Evolutionary conservation across 2,888 invertebrate species (phyloP).

Genomic region (Lamproptera curius): DNA sequence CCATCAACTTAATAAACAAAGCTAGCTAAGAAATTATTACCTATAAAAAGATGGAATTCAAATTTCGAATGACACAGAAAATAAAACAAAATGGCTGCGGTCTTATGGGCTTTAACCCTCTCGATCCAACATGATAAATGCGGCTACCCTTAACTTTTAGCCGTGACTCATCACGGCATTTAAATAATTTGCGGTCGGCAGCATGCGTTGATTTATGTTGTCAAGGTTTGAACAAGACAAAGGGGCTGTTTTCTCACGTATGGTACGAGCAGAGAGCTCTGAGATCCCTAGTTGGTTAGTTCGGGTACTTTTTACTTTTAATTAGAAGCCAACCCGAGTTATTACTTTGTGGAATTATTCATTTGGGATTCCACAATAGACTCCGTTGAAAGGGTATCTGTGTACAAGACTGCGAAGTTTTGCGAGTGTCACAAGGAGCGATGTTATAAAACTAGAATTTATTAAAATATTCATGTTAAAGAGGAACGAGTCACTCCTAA

Average conservation of each 20-base stretch:
- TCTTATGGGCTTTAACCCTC: slow-evolving; percentile 69
- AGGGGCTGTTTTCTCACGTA: slow-evolving; percentile 31
- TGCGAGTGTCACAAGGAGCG: not conserved
- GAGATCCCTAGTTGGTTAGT: slow-evolving; percentile 2
- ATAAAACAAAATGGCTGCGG: slow-evolving; percentile 54
- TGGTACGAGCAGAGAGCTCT: slow-evolving; percentile 34
- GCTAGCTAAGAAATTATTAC: too few relatives aligned
- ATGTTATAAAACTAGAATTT: slow-evolving; percentile 1
- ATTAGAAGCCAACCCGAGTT: slow-evolving; percentile 6
- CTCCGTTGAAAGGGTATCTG: slow-evolving; percentile 14
- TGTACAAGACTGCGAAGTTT: slow-evolving; percentile 12
- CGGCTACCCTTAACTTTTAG: slow-evolving; percentile 59
- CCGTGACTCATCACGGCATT: slow-evolving; percentile 70
- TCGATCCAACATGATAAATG: slow-evolving; percentile 66
- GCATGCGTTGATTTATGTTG: slow-evolving; percentile 57
- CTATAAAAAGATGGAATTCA: not conserved
- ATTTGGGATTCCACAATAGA: slow-evolving; percentile 3
- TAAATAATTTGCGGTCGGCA: slow-evolving; percentile 71
- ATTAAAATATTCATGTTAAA: slow-evolving; percentile 4
- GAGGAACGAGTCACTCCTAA: not conserved
- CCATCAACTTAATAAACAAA: too few relatives aligned
- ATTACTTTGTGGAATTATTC: slow-evolving; percentile 7
- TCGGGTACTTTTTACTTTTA: slow-evolving; percentile 18
- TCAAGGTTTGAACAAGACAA: slow-evolving; percentile 33
- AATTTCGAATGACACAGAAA: slow-evolving; percentile 27